Base-by-base conservation (phyloP, 1,140 invertebrate genomes). In the Linepithema humile region DNA sequence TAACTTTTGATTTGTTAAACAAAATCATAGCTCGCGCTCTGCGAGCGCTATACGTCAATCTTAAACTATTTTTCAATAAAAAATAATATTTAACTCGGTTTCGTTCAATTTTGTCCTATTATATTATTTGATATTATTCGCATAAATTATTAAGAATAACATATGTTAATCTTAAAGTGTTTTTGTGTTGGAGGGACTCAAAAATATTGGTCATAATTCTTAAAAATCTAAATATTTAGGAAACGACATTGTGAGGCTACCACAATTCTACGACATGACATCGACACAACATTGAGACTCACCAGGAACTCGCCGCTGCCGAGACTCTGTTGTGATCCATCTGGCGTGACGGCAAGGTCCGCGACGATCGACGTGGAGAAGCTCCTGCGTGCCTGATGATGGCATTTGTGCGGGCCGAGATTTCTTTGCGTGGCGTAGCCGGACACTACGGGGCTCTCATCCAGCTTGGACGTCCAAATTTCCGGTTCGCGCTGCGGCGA, bases 351-450 rank as follows among this genome's bases (percentile, higher is more conserved):
- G 1, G 92, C 91, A 1, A 93, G 84, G 72, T 93, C 92, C 7
- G 92, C 91, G 38, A 93, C 91, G 67, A 92, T 91, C 26, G 92
- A 93, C 26, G 91, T 92, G 5, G 92, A 93, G 78, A 92, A 93
- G 80, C 91, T 92, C 59, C 92, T 89, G 15, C 92, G 85, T 0
- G 91, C 82, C 67, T 92, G 92, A 85, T 93, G 91, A 3, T 90
- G 85, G n/a, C 92, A 93, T 59, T 89, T 90, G 73, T 92, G 91
- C 1, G 75, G 89, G 3, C 72, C 75, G n/a, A 73, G 50, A 43
- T 83, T 90, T 1, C 89, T 84, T 38, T 92, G 91, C 0, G 90
- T 89, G 15, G 85, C 85, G 64, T 89, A 92, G 5, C 85, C 85
- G 7, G 91, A 87, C 9, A 82, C 72, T 12, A 88, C 57, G 12